Base-by-base conservation (phyloP, 2,113 vertebrate genomes). In the Aptenodytes forsteri region DNA sequence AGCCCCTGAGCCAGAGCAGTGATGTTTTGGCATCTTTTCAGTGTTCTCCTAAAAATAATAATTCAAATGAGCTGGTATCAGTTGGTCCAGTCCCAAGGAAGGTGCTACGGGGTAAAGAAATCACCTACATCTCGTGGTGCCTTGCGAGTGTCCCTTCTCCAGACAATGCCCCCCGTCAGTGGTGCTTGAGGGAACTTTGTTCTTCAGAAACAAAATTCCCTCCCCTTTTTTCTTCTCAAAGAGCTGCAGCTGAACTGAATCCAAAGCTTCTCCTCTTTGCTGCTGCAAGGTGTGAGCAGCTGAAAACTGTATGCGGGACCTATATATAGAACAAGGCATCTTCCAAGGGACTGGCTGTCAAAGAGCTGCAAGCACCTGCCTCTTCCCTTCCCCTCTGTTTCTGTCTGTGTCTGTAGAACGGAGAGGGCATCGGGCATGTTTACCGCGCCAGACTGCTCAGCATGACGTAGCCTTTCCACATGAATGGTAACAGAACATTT, bases 211-310 rank as follows among this genome's bases (percentile, higher is more conserved):
- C 6, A 62, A 87, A 46, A 23, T 20, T 26, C 9, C 3, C 11
- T 64, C 8, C 20, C 3, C 2, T 23, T 72, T n/a, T 49, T 56
- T 49, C 58, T 64, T 85, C 85, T 69, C 47, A 30, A 79, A 82
- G 49, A 44, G 32, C 66, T 69, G 69, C 47, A 82, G 77, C 72
- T 77, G 79, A 95, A 27, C 65, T 30, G 46, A 89, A 65, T 40
- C 69, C 71, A 76, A 71, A 82, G 21, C 59, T 84, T 72, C 80
- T 90, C 46, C 23, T 78, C 44, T 56, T 90, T 70, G 75, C 80
- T 91, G 70, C 76, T 89, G 86, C 85, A 92, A 97, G 89, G 96
- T 96, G 91, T 86, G 90, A 96, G 92, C 80, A 90, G 95, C 79
- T 87, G 84, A 92, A 89, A 91, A 54, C 66, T 23, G 64, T 52